phyloP scores from a whole-genome alignment of 2,888 invertebrate species.

The Leucophenga montana region DNA sequence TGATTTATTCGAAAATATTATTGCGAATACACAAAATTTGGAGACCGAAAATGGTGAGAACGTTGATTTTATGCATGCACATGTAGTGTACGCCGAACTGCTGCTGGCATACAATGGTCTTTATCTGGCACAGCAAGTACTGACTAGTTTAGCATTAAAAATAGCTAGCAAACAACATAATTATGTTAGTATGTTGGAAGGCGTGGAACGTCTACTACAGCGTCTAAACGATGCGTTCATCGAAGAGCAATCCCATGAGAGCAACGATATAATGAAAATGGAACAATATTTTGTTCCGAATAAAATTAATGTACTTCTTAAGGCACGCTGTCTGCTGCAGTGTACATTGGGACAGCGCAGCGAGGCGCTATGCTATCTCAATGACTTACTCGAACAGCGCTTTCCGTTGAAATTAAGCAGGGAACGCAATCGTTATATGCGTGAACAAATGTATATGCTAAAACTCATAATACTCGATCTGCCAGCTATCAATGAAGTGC shows the following conservation, averaged over 20 bases:
- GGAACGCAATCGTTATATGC: constrained; percentile 48
- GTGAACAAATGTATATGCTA: constrained; percentile 74
- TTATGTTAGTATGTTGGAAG: not conserved
- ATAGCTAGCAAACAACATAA: constrained; percentile 11
- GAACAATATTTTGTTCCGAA: constrained; percentile 67
- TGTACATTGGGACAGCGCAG: constrained; percentile 50
- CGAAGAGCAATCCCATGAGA: constrained; percentile 7
- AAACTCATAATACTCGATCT: constrained; percentile 63
- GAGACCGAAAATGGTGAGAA: constrained; percentile 31
- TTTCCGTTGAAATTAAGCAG: not conserved
- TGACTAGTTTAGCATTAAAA: constrained; percentile 51
- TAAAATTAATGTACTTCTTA: constrained; percentile 58
- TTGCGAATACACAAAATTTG: constrained; percentile 55
- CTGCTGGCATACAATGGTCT: constrained; percentile 48
- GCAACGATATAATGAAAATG: constrained; percentile 54
- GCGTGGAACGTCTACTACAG: constrained; percentile 33
- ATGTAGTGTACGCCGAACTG: constrained; percentile 62
- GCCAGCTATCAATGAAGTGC: constrained; percentile 31
- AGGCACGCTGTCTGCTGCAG: constrained; percentile 56
- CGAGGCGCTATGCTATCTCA: constrained; percentile 55
- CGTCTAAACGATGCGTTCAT: constrained; percentile 12
- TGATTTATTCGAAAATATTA: constrained; percentile 74
- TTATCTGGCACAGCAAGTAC: constrained; percentile 54
- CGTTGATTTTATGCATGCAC: constrained; percentile 60
- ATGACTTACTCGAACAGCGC: constrained; percentile 46